Evolutionary conservation across 2,888 invertebrate species (phyloP).

Genomic region (Plusia festucae): DNA sequence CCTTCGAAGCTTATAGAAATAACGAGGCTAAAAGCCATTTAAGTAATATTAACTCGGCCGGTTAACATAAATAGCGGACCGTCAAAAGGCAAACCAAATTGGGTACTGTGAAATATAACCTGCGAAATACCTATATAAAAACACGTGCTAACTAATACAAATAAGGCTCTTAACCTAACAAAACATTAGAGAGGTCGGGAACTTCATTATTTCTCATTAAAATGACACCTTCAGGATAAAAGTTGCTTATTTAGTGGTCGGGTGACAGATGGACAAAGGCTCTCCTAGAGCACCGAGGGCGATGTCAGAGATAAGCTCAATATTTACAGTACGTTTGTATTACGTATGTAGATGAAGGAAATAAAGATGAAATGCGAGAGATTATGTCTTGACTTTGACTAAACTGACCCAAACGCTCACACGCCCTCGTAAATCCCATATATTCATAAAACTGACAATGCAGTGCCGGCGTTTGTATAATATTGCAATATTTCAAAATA

Average conservation of each 20-base stretch:
- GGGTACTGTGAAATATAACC: conserved; percentile 56
- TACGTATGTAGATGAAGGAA: conserved; percentile 61
- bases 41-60: conserved; percentile 31
- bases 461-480: conserved; percentile 55
- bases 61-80: conserved; percentile 45
- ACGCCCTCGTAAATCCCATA: conserved; percentile 51
- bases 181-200: conserved; percentile 79
- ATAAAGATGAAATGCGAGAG: conserved; percentile 63
- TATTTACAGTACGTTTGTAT: conserved; percentile 68
- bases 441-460: conserved; percentile 63
- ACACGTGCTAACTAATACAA: conserved; percentile 85
- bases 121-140: conserved; percentile 69
- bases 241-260: conserved; percentile 83
- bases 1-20: conserved; percentile 30
- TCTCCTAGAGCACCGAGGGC: conserved; percentile 67
- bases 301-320: conserved; percentile 69
- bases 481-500: conserved; percentile 51
- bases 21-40: conserved; percentile 24
- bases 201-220: conserved; percentile 88
- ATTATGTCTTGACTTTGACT: conserved; percentile 53
- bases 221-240: conserved; percentile 81
- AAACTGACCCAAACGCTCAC: conserved; percentile 56
- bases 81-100: conserved; percentile 55
- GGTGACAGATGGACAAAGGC: conserved; percentile 84
- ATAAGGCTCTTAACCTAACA: conserved; percentile 85